Conservation (phyloP, 2,888 invertebrate genomes). For the Saturnia pavonia region DNA sequence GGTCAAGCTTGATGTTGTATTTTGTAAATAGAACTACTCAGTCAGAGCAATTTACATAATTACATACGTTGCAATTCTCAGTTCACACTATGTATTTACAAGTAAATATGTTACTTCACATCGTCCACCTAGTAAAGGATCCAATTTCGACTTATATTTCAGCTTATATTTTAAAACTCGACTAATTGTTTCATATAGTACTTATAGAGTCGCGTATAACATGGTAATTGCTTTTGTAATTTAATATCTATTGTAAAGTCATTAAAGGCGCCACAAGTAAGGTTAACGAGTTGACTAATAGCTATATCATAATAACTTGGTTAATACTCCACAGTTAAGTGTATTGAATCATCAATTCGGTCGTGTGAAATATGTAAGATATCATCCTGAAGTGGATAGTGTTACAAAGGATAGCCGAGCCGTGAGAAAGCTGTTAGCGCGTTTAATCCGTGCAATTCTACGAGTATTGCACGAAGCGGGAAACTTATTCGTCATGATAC, state of each 20-base stretch:
- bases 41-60: not conserved
- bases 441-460: not conserved
- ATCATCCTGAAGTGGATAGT: not conserved
- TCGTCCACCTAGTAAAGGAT: not conserved
- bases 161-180: not conserved
- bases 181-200: not conserved
- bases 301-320: not conserved
- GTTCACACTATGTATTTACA: not conserved
- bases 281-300: slow-evolving; percentile 6
- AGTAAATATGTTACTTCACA: not conserved
- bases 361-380: slow-evolving; percentile 6
- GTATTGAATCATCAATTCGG: not conserved
- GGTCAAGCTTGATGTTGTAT: too few relatives aligned
- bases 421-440: slow-evolving; percentile 6
- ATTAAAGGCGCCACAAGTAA: slow-evolving; percentile 10
- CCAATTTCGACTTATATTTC: not conserved
- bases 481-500: not conserved
- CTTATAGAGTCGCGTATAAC: not conserved
- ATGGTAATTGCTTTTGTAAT: slow-evolving; percentile 13
- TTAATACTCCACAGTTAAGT: not conserved
- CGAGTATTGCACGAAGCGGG: not conserved
- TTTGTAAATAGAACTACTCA: not conserved
- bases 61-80: not conserved
- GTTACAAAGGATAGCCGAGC: not conserved
- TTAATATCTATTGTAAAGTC: slow-evolving; percentile 9